A percentile compares a stretch with the other conserved stretches of the same genome.
These are phyloP conservation scores for Drusus annulatus DNA, from an alignment of 1,140 invertebrate species.

Conservation along the genomic window DNA sequence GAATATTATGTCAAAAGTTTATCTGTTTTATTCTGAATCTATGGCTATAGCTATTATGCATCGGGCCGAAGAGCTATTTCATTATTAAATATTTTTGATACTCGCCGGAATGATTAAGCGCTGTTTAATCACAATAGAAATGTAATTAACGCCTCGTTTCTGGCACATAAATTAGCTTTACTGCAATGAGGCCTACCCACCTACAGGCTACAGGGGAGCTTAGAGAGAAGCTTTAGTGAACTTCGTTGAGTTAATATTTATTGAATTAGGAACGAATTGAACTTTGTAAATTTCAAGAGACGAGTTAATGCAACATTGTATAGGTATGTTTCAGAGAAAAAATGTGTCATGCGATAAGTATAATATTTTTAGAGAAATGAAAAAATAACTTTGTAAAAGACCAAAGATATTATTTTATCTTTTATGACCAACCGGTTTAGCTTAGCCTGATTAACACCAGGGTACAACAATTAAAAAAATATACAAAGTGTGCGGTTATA, in stretches of 20 bases:
- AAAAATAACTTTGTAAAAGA: too few relatives aligned
- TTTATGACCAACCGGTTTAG: too few relatives aligned
- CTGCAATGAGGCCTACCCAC: too few relatives aligned
- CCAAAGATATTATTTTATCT: too few relatives aligned
- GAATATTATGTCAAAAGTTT: not conserved
- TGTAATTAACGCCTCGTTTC: slow-evolving; percentile 11
- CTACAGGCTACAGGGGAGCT: not conserved
- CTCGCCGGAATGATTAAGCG: slow-evolving; percentile 7
- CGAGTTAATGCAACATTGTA: not conserved
- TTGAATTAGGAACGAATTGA: not conserved
- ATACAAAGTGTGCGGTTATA: too few relatives aligned
- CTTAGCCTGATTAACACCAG: too few relatives aligned
- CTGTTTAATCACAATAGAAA: not conserved
- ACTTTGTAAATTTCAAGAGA: not conserved
- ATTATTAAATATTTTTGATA: not conserved
- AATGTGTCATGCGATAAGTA: too few relatives aligned
- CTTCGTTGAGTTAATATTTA: not conserved
- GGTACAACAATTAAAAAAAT: too few relatives aligned
- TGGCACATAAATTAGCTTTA: not conserved
- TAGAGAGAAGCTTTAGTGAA: not conserved
- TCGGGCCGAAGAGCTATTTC: not conserved
- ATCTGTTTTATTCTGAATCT: not conserved
- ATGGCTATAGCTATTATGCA: not conserved
- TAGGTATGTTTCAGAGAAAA: too few relatives aligned
- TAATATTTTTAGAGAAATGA: too few relatives aligned